Evolutionary conservation across 2,888 invertebrate genomes (phyloP).

Genomic region (Octonoba sinensis): DNA sequence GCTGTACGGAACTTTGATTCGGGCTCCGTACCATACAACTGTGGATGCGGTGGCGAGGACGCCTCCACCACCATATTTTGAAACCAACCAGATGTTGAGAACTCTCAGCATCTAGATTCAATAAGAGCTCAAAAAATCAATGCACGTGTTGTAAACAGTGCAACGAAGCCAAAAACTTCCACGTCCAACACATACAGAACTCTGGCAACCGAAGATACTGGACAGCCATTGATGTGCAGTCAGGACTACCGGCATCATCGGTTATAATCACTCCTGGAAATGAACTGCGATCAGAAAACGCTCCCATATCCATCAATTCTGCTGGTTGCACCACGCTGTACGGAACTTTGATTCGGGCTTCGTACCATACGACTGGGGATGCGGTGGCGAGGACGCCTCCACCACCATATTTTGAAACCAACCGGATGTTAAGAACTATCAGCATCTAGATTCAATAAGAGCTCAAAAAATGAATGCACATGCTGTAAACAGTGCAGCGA

Average conservation of each 20-base stretch:
- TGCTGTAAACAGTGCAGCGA: slow-evolving; percentile 20
- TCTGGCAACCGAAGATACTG: slow-evolving; percentile 7
- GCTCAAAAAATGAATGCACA: too few species aligned
- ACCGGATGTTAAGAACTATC: too few species aligned
- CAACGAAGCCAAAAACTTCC: slow-evolving; percentile 15
- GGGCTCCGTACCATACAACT: background rate
- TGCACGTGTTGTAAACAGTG: slow-evolving; percentile 35
- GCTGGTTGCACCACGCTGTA: background rate
- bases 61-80: slow-evolving; percentile 27
- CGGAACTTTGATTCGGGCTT: slow-evolving; percentile 5
- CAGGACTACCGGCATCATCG: slow-evolving; percentile 30
- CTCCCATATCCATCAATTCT: background rate
- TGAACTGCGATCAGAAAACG: background rate
- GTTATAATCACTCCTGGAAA: slow-evolving; percentile 16
- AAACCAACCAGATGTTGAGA: too few species aligned
- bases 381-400: slow-evolving; percentile 14
- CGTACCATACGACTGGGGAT: background rate
- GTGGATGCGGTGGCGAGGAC: background rate
- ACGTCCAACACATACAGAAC: background rate
- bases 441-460: too few species aligned
- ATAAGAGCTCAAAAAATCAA: too few species aligned
- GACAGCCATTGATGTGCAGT: slow-evolving; percentile 45
- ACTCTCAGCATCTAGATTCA: too few species aligned
- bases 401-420: slow-evolving; percentile 25
- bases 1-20: slow-evolving; percentile 18